Conservation (phyloP, 2,113 vertebrate species). For the cat (Felis catus) region F.catus_Fca126_mat1.0 CM031411.1:108567501-108568000, state of each 20-base stretch:
- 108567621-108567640: neutral
- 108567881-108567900: neutral
- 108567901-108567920: neutral
- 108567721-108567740: neutral
- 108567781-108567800: neutral
- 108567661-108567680: neutral
- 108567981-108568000: neutral
- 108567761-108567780: neutral
- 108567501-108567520: neutral
- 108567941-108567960: neutral
- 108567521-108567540: neutral
- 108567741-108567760: neutral
- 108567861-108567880: neutral
- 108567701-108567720: neutral
- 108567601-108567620: neutral
- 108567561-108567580: neutral
- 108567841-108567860: neutral
- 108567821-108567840: neutral
- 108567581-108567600: neutral
- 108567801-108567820: neutral
- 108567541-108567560: neutral
- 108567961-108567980: neutral
- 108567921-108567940: neutral
- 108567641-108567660: neutral
- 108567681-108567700: neutral